Conservation (phyloP, 35 echinoderm and acorn worm species). For the Acanthaster planci region DNA sequence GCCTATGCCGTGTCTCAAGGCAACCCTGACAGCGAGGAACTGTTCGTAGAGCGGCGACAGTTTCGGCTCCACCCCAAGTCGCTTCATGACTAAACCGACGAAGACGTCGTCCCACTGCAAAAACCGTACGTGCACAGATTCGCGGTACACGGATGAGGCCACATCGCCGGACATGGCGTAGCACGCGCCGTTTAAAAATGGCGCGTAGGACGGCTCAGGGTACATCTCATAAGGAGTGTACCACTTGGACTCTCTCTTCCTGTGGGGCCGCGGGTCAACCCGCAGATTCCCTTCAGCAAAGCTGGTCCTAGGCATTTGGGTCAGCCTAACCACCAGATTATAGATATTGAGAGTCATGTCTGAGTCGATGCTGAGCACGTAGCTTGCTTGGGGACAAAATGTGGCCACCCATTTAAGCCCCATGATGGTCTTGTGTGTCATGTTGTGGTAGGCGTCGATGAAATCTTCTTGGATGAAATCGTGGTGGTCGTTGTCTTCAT, state of each 20-base stretch:
- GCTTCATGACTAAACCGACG: slow-evolving; percentile 43
- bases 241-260: slow-evolving; percentile 51
- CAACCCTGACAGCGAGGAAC: background rate
- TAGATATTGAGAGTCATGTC: slow-evolving; percentile 68
- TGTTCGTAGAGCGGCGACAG: background rate
- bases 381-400: slow-evolving; percentile 66
- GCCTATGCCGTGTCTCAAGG: background rate
- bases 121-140: slow-evolving; percentile 23
- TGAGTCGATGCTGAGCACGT: slow-evolving; percentile 76
- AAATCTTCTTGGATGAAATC: slow-evolving; percentile 86
- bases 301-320: background rate
- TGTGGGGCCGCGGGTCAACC: slow-evolving; percentile 19
- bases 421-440: slow-evolving; percentile 91
- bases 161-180: slow-evolving; percentile 74
- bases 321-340: slow-evolving; percentile 38
- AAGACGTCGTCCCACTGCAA: slow-evolving; percentile 80
- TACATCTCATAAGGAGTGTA: slow-evolving; percentile 43
- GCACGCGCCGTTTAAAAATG: slow-evolving; percentile 61
- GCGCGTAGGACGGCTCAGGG: slow-evolving; percentile 45
- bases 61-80: background rate
- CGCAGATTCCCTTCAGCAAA: slow-evolving; percentile 46
- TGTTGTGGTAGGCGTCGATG: slow-evolving; percentile 71
- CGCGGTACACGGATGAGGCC: slow-evolving; percentile 42
- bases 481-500: slow-evolving; percentile 36
- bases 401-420: slow-evolving; percentile 81